Evolutionary conservation across 2,888 invertebrate genomes (phyloP), one percentile per base, ranked within the genome.

Genomic region (Oscheius sp.): DNA sequence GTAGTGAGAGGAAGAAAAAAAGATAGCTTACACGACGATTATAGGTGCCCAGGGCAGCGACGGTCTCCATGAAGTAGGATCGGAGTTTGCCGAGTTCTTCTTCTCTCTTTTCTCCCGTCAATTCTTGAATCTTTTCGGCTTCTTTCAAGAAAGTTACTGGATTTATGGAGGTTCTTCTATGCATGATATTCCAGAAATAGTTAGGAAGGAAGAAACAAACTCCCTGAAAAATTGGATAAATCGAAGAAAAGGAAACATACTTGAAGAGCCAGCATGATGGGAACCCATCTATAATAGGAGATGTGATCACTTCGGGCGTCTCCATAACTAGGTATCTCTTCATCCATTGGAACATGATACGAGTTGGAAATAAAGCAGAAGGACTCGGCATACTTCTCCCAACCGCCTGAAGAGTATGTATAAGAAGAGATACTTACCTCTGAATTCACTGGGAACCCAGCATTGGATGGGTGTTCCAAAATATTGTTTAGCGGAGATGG

Each of bases 401-500:
- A 77, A n/a, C 73, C 64, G n/a, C 77, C 75, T 75, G 12, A 28
- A 64, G 17, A 9, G 24, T 22, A 22, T 32, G n/a, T n/a, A n/a
- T n/a, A n/a, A n/a, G n/a, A n/a, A n/a, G n/a, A n/a, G n/a, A n/a
- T n/a, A n/a, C n/a, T 9, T 36, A 72, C 67, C 70, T 51, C 45
- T 59, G 68, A 71, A 73, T 50, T 71, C 73, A 50, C 59, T 73
- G n/a, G 73, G 73, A 22, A 67, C 68, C 80, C 78, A 88, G 76
- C 88, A 88, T 74, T 88, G 87, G 50, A 88, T 88, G 9, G 88
- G 88, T 62, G 87, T 86, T 8, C 88, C 88, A 45, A 88, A 87
- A 77, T 88, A 88, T 81, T 88, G 88, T 71, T 88, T 87, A 56
- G 87, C 87, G 45, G 87, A 87, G 61, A 88, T 86, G 30, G 87